Percentiles rank a stretch among this genome's conserved stretches.
Conservation (phyloP, 2,113 vertebrate genomes). For the Pan paniscus region DNA sequence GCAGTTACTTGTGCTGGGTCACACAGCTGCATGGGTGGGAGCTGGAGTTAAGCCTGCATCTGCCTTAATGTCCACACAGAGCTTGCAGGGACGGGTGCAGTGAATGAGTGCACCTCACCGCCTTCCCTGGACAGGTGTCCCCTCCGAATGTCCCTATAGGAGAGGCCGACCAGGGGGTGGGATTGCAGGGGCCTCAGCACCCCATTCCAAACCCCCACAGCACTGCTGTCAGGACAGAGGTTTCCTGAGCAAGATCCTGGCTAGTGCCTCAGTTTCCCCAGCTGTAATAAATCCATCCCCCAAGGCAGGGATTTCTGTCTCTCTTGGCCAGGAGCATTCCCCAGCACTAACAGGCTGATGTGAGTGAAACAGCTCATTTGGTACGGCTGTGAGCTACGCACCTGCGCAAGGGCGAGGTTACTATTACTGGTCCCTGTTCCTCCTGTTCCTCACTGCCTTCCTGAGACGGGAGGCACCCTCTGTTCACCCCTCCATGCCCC, state of each 20-base stretch:
- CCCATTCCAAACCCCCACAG: not conserved
- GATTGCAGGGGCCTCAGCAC: not conserved
- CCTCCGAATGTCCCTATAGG: no score
- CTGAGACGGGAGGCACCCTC: not conserved
- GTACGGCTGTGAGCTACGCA: not conserved
- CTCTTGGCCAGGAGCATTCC: not conserved
- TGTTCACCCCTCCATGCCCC: rapidly evolving
- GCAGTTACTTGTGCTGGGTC: not conserved
- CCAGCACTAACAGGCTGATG: not conserved
- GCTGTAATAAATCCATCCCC: rapidly evolving
- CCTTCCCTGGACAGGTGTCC: not conserved
- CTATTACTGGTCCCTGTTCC: not conserved
- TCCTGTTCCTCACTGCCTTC: rapidly evolving
- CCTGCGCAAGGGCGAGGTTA: not conserved
- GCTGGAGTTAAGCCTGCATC: rapidly evolving
- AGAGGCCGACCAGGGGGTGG: rapidly evolving
- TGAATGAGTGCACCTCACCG: not conserved
- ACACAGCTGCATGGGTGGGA: not conserved
- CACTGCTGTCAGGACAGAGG: not conserved
- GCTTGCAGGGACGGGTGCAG: not conserved
- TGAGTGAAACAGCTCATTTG: rapidly evolving
- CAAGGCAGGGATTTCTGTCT: not conserved
- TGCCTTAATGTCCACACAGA: not conserved
- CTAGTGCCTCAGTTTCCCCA: not conserved
- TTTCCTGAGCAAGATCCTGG: not conserved